Evolutionary conservation across 2,888 invertebrate genomes (phyloP).

Genomic region (Drosophila anomalipes): DNA sequence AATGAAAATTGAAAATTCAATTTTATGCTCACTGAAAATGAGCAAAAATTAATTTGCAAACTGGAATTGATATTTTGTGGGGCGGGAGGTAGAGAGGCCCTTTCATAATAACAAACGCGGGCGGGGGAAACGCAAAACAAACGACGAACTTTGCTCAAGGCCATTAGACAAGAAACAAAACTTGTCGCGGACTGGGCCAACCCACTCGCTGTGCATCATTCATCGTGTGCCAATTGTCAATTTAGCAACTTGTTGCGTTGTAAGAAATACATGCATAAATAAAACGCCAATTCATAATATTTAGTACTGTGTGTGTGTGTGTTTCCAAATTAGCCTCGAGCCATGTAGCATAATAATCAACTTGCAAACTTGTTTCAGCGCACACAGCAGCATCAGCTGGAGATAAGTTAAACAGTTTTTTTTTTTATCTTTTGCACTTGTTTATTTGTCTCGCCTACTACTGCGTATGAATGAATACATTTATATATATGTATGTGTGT

Average conservation of each 20-base stretch:
- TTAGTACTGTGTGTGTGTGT: constrained; percentile 29
- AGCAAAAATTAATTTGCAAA: constrained; percentile 28
- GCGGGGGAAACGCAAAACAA: neutral
- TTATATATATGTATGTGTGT: constrained; percentile 8
- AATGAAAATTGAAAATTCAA: constrained; percentile 32
- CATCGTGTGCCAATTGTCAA: constrained; percentile 28
- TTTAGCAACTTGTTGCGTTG: constrained; percentile 42
- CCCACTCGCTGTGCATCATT: constrained; percentile 22
- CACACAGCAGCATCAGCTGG: constrained; percentile 29
- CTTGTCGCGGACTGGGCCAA: neutral
- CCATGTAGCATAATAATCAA: constrained; percentile 48
- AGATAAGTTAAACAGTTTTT: constrained; percentile 49
- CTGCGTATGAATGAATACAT: constrained; percentile 2
- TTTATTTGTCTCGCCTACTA: constrained; percentile 38
- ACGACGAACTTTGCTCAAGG: constrained; percentile 28
- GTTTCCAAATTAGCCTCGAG: constrained; percentile 61
- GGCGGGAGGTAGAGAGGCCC: neutral
- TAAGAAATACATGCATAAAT: constrained; percentile 4
- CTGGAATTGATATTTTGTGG: neutral
- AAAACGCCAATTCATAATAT: constrained; percentile 44
- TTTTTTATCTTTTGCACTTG: constrained; percentile 49
- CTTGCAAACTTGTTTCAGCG: constrained; percentile 51
- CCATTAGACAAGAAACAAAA: constrained; percentile 8
- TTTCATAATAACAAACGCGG: neutral
- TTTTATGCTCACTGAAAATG: constrained; percentile 29